Percentiles rank a stretch among this genome's conserved stretches.
Evolutionary conservation across 2,797 vertebrate species (phyloP).

Genomic region (Centroberyx gerrardi): DNA sequence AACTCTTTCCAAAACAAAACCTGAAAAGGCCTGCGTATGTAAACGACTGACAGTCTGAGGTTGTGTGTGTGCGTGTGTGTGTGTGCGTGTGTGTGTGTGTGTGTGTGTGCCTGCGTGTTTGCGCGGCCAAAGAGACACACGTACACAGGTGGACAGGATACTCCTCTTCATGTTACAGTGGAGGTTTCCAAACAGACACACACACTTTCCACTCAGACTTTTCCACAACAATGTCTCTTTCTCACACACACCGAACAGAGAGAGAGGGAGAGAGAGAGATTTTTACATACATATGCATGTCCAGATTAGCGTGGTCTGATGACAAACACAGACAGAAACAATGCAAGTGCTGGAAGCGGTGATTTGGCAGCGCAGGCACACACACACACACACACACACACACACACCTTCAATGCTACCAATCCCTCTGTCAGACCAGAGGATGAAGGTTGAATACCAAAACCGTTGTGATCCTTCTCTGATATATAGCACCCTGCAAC

Average conservation of each 20-base stretch:
- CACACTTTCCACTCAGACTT: conserved; percentile 43
- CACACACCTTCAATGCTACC: no score
- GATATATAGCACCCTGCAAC: not conserved
- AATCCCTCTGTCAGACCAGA: no score
- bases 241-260: not conserved
- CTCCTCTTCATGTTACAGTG: conserved; percentile 34
- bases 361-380: not conserved
- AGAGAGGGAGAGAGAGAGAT: not conserved
- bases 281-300: conserved; percentile 43
- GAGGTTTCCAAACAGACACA: conserved; percentile 40
- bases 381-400: no score
- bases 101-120: conserved; percentile 44
- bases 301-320: conserved; percentile 18
- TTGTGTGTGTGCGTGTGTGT: conserved; percentile 11
- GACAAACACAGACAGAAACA: conserved; percentile 2
- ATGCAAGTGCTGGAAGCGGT: conserved; percentile 24
- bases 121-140: not conserved
- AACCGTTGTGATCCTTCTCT: not conserved
- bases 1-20: no score
- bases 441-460: no score
- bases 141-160: conserved; percentile 27
- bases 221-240: conserved; percentile 24
- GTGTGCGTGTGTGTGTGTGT: conserved; percentile 7
- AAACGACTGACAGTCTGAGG: not conserved
- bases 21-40: no score